Percentiles rank a stretch among this genome's conserved stretches.
phyloP scores from a whole-genome alignment of 2,113 vertebrate genomes.

The Amphilophus citrinellus region DNA sequence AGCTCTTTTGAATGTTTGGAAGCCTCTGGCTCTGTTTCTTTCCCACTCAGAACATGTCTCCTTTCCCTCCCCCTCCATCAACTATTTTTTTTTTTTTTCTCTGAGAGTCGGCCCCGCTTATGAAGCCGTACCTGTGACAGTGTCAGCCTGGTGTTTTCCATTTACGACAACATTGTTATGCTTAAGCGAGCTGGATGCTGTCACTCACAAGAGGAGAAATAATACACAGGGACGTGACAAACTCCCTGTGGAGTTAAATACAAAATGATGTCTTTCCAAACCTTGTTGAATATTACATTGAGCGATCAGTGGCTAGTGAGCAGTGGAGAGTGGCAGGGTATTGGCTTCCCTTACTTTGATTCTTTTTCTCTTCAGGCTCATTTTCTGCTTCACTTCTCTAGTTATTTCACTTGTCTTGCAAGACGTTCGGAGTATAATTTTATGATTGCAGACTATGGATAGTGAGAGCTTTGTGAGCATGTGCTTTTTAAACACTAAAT shows the following conservation, averaged over 20 bases:
- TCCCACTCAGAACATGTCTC: neutral
- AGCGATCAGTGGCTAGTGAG: conserved; percentile 57
- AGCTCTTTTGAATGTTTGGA: conserved; percentile 14
- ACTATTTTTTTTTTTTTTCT: conserved; percentile 43
- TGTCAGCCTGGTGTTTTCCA: conserved; percentile 70
- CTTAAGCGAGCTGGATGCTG: conserved; percentile 55
- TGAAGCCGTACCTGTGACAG: conserved; percentile 68
- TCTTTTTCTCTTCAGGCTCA: conserved; percentile 16
- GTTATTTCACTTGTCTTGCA: conserved; percentile 18
- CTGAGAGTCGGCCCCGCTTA: conserved; percentile 44
- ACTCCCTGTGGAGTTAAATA: conserved; percentile 69
- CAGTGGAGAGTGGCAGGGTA: conserved; percentile 25
- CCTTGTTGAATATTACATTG: conserved; percentile 61
- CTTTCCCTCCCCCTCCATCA: conserved; percentile 2
- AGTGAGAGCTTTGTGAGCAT: neutral
- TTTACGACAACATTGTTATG: conserved; percentile 66
- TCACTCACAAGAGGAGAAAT: conserved; percentile 66
- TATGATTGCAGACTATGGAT: neutral
- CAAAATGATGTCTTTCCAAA: conserved; percentile 59
- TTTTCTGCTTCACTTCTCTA: conserved; percentile 16
- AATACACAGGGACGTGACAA: conserved; percentile 55
- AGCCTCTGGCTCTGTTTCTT: neutral
- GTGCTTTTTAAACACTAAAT: neutral
- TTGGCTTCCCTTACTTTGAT: conserved; percentile 24
- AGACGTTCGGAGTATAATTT: neutral